Conservation (phyloP, 2,888 invertebrate genomes). For the Plagiodera versicolora region DNA sequence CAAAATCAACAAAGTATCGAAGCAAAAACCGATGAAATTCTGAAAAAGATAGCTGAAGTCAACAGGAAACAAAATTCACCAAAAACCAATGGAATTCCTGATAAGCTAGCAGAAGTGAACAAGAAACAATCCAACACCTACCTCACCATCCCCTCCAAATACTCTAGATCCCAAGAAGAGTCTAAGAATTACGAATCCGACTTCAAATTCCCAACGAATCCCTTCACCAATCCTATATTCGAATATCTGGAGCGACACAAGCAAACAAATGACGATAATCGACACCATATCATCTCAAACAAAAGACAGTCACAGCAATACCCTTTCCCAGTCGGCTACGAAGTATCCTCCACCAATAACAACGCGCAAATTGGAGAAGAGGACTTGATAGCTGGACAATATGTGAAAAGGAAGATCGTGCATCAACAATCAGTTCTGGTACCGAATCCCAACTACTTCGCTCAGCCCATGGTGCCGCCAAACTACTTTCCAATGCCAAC, state of each 20-base stretch:
- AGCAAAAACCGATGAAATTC: conserved; percentile 13
- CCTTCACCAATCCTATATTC: conserved; percentile 47
- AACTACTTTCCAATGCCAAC: conserved; percentile 3
- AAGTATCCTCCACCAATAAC: conserved; percentile 26
- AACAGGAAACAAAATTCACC: too few species aligned
- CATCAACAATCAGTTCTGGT: conserved; percentile 49
- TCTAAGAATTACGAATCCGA: conserved; percentile 21
- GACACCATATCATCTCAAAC: conserved; percentile 7
- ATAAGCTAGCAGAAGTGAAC: conserved; percentile 61
- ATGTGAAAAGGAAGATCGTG: conserved; percentile 49
- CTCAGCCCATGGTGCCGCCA: conserved; percentile 4
- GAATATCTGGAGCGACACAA: conserved; percentile 43
- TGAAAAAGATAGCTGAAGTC: conserved; percentile 33
- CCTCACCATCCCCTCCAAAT: conserved; percentile 41
- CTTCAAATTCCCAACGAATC: conserved; percentile 41
- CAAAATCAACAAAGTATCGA: not conserved
- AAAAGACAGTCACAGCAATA: conserved; percentile 23
- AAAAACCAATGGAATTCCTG: conserved; percentile 57
- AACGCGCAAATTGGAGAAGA: conserved; percentile 36
- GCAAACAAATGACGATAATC: conserved; percentile 14
- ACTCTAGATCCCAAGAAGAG: conserved; percentile 35
- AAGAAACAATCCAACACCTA: conserved; percentile 43
- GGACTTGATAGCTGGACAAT: conserved; percentile 46
- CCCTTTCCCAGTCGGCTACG: conserved; percentile 22
- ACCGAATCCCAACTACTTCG: conserved; percentile 31